These are phyloP conservation scores for Bos indicus DNA, from an alignment of 2,113 vertebrate genomes.

Conservation along the genomic window DNA sequence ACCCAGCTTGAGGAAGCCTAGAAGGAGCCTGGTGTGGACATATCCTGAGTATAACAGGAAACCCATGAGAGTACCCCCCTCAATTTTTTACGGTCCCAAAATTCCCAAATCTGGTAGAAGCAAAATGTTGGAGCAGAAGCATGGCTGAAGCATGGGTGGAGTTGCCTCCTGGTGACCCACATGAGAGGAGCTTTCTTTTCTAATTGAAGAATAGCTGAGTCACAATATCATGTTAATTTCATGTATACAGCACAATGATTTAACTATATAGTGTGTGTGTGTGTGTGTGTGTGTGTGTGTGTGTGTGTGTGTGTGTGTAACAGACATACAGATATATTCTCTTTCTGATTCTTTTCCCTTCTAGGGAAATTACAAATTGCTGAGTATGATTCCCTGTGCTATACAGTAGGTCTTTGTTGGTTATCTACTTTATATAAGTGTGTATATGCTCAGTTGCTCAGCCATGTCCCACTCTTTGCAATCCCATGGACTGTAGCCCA, in stretches of 20 bases:
- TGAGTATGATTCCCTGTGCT: not conserved
- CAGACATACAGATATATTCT: not conserved
- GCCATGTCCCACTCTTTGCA: not conserved
- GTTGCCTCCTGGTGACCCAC: not conserved
- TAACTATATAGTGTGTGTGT: not conserved
- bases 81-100: accelerated
- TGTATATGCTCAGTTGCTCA: not conserved
- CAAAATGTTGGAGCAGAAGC: not conserved
- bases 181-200: not conserved
- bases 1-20: not conserved
- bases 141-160: accelerated
- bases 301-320: not conserved
- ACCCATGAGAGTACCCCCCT: not conserved
- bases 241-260: not conserved
- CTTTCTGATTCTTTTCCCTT: not conserved
- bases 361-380: not conserved
- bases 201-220: not conserved
- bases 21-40: not conserved
- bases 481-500: not conserved
- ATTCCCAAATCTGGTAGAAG: not conserved
- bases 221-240: not conserved
- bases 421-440: not conserved
- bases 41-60: not conserved
- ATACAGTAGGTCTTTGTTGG: not conserved
- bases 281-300: not conserved